Base-by-base conservation (phyloP, 2,888 invertebrate species). In the Incurvaria masculella region DNA sequence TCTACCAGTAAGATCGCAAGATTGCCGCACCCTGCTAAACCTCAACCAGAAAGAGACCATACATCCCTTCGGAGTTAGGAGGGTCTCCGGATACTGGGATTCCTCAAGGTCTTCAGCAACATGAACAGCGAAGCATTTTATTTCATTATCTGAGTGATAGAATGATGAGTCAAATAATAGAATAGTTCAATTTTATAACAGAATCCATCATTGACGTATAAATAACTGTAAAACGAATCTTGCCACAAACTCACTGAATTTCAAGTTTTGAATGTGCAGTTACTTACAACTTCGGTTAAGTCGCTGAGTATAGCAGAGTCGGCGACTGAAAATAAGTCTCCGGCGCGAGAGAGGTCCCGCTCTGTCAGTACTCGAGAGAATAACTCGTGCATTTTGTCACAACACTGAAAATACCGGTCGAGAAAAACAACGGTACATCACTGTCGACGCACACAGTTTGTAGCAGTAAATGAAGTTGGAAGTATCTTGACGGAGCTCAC, bases 331-430 rank as follows among this genome's bases (percentile, higher is more conserved):
- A 96, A 96, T 54, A 96, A 82, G 70, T 95, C 94, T 21, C 94
- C 94, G 59, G 95, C 95, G 66, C 89, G 79, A 46, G 94, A 94
- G 52, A 96, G 81, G 74, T 96, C 94, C 66, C 92, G 86, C 68
- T 91, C 89, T 62, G 88, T 90, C 56, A 96, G 81, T 55, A 96
- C 94, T 80, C 92, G 90, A 64, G 89, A 89, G 66, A 96, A 89
- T 63, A 96, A 81, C 71, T 92, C 92, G 76, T 94, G 94, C 94
- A 94, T 94, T 65, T 75, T 86, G 63, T 47, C 41, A 17, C n/a
- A 33, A 33, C 33, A 33, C 33, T 8, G 14, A 8, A 11, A 8
- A 4, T n/a, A 11, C 6, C 33, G 6, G 33, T n/a, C 33, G 33
- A 33, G 3, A 11, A 33, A 33, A 33, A 33, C 33, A 33, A 33